Evolutionary conservation across 2,888 invertebrate genomes (phyloP), one percentile per base, ranked within the genome.

Genomic region (Aelia acuminata): DNA sequence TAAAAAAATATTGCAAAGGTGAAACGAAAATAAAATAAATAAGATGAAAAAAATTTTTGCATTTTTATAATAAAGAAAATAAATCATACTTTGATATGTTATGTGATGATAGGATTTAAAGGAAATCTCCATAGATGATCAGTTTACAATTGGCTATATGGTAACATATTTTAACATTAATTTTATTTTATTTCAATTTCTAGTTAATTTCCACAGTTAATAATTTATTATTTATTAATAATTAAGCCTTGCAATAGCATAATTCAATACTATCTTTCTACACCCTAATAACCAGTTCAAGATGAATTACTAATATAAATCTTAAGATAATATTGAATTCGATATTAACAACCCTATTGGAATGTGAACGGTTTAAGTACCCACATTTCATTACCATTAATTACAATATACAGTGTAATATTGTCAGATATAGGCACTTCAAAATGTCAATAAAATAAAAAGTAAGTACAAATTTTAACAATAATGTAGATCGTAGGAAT

Each of bases 361-460:
- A 70, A 70, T 31, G 63, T 26, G 13, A 57, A 26, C 26, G 13
- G 26, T 26, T 15, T 57, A 57, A 57, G 26, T 57, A 57, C 26
- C 4, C 43, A n/a, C 1, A 53, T 20, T 20, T 57, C 26, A 57
- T 26, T 70, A 35, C 18, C 31, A 70, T 70, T 7, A 7, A 5
- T 35, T 18, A 15, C 0, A 70, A 20, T 35, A 70, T 35, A 31
- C 35, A 70, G 35, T 35, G n/a, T 80, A 43, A 80, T 80, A 80
- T 80, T 80, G 80, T 80, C 80, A 43, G 43, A 43, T 39, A 80
- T n/a, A 80, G 80, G 80, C 80, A 80, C 80, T 80, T 80, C 15
- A 47, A 80, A n/a, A 3, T 0, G n/a, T 20, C 63, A 70, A 57
- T 57, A 26, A 57, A 18, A 35, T 70, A 70, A 70, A 35, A 70